Evolutionary conservation across 2,113 vertebrate species (phyloP), one percentile per base, ranked within the genome.

Genomic region (Albula goreensis): DNA sequence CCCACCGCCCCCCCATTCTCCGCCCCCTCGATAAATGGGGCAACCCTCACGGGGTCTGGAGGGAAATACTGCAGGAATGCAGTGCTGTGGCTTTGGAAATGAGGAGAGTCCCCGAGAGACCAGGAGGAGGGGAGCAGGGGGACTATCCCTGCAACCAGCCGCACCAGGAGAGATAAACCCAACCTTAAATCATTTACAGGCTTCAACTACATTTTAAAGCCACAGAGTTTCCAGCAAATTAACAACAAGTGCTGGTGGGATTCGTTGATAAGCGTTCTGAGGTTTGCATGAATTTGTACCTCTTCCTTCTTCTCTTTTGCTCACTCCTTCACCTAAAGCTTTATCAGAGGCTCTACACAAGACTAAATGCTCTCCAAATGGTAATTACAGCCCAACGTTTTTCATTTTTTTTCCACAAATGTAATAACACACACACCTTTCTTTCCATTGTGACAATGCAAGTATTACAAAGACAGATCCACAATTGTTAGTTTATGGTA

Each of bases 1-100:
- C 31, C 86, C 57, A 17, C 85, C 79, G 4, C 60, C 2, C 0
- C 41, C 83, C 56, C 80, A 66, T 5, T n/a, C 12, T 49, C 86
- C 79, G 10, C 85, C 79, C 9, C 53, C 3, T 0, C 41, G 19
- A 78, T 48, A 79, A 90, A 88, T 85, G 89, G 91, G 89, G 48
- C 70, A 12, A 83, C 86, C 63, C 63, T 49, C 50, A 2, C 3
- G 41, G 41, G 78, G 12, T 52, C 4, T 19, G 50, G 10, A 25
- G 12, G 66, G 10, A 74, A 70, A n/a, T 52, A 12, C 51, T 51
- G 83, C 83, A 77, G 83, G 83, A 84, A 84, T 78, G 66, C 52
- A 52, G 50, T 13, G n/a, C 66, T 52, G 48, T 22, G 19, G 56
- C 50, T n/a, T 31, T 78, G n/a, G n/a, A 56, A 78, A 84, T 22